These are phyloP conservation scores for Tethya wilhelma DNA, from an alignment of 37 sponge, comb jelly and placozoan genomes.

Conservation along the genomic window DNA sequence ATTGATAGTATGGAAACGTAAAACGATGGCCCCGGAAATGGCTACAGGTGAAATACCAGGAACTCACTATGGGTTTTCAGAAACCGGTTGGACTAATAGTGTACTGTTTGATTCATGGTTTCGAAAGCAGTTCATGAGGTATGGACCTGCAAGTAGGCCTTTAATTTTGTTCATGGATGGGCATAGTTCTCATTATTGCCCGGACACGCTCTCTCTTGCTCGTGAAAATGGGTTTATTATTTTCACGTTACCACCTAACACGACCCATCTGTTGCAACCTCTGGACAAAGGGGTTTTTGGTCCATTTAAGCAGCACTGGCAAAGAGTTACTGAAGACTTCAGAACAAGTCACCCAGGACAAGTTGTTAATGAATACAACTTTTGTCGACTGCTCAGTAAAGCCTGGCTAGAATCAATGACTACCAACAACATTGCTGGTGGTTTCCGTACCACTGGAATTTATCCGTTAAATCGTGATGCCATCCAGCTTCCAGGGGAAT, in stretches of 20 bases:
- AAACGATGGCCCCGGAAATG: neutral
- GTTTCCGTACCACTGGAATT: constrained; percentile 61
- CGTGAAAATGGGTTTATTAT: constrained; percentile 41
- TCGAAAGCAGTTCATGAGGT: constrained; percentile 20
- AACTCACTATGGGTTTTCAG: constrained; percentile 52
- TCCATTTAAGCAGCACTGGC: constrained; percentile 49
- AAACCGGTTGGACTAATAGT: constrained; percentile 49
- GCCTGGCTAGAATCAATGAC: constrained; percentile 64
- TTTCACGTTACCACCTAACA: constrained; percentile 65
- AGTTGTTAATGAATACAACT: constrained; percentile 17
- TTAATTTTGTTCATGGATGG: constrained; percentile 75
- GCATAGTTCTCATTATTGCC: constrained; percentile 65
- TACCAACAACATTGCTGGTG: constrained; percentile 31
- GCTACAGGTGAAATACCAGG: constrained; percentile 60
- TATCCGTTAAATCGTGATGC: constrained; percentile 46
- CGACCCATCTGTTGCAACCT: constrained; percentile 75
- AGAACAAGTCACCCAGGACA: constrained; percentile 24
- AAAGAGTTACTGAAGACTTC: constrained; percentile 18
- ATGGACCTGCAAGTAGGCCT: constrained; percentile 40
- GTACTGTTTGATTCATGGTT: constrained; percentile 61
- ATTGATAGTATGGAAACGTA: constrained; percentile 43
- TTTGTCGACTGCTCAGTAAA: constrained; percentile 15
- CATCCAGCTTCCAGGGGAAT: no score
- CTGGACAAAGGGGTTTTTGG: constrained; percentile 63
- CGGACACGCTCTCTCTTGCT: constrained; percentile 33